These are phyloP conservation scores for Scarus forsteni DNA, from an alignment of 2,797 vertebrate genomes.

Conservation along the genomic window DNA sequence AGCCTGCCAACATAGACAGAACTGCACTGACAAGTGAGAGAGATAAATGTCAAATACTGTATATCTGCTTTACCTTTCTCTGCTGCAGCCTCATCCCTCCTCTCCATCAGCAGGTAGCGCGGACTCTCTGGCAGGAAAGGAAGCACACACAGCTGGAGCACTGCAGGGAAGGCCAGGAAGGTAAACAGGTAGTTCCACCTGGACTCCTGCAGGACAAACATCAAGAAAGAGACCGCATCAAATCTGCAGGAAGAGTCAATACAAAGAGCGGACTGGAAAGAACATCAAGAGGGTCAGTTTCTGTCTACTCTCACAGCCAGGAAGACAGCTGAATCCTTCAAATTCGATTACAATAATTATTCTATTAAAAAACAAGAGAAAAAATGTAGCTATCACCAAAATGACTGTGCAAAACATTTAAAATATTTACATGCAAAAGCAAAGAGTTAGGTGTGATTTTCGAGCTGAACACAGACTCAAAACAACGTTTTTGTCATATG, in stretches of 20 bases:
- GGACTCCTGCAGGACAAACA: slow-evolving; percentile 83
- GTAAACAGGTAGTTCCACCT: slow-evolving; percentile 91
- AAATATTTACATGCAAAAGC: too few species aligned
- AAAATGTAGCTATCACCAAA: too few species aligned
- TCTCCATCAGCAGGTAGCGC: slow-evolving; percentile 92
- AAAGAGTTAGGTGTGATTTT: too few species aligned
- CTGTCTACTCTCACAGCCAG: too few species aligned
- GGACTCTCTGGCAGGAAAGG: slow-evolving; percentile 96
- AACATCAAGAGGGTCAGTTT: too few species aligned
- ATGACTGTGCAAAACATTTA: too few species aligned
- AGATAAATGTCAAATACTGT: background rate
- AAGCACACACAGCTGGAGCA: slow-evolving; percentile 88
- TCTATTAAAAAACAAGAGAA: too few species aligned
- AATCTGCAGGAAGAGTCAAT: background rate
- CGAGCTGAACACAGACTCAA: too few species aligned
- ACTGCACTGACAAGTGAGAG: background rate
- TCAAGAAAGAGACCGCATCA: slow-evolving; percentile 13
- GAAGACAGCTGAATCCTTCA: too few species aligned
- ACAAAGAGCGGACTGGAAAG: too few species aligned
- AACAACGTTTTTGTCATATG: too few species aligned
- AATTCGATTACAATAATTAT: too few species aligned
- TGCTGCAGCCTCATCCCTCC: slow-evolving; percentile 85
- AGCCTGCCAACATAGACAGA: background rate
- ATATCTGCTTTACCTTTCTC: slow-evolving; percentile 85
- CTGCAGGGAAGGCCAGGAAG: slow-evolving; percentile 86